Evolutionary conservation across 2,888 invertebrate genomes (phyloP).

Genomic region (Luperina nickerlii): DNA sequence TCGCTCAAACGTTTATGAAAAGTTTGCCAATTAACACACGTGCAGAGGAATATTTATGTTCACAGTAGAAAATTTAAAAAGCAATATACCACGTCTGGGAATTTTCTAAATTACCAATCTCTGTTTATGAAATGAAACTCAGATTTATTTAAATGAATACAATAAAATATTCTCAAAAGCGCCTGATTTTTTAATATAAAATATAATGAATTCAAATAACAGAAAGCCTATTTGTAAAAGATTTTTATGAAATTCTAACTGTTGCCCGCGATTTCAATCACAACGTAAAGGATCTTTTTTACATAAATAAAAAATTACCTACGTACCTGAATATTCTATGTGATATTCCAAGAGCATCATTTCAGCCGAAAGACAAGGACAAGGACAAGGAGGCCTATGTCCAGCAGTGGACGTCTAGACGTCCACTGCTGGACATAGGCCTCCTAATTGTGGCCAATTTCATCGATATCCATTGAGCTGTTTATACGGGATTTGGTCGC

Average conservation of each 20-base stretch:
- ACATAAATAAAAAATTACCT: not conserved
- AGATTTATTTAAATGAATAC: not conserved
- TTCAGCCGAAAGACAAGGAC: too few species aligned
- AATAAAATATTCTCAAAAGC: not conserved
- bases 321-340: not conserved
- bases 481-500: not conserved
- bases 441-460: not conserved
- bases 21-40: conserved; percentile 34
- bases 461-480: not conserved
- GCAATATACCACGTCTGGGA: not conserved
- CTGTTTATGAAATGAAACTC: not conserved
- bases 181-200: conserved; percentile 1
- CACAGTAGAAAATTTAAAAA: not conserved
- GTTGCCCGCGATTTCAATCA: not conserved
- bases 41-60: not conserved
- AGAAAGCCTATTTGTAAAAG: not conserved
- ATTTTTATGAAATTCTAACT: not conserved
- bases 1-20: conserved; percentile 24
- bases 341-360: not conserved
- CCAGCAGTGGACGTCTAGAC: too few species aligned
- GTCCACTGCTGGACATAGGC: too few species aligned
- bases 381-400: too few species aligned
- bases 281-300: not conserved
- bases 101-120: not conserved
- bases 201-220: not conserved